Percentiles rank a stretch among this genome's conserved stretches.
These are phyloP conservation scores for Hypena proboscidalis DNA, from an alignment of 2,888 invertebrate genomes.

Conservation along the genomic window DNA sequence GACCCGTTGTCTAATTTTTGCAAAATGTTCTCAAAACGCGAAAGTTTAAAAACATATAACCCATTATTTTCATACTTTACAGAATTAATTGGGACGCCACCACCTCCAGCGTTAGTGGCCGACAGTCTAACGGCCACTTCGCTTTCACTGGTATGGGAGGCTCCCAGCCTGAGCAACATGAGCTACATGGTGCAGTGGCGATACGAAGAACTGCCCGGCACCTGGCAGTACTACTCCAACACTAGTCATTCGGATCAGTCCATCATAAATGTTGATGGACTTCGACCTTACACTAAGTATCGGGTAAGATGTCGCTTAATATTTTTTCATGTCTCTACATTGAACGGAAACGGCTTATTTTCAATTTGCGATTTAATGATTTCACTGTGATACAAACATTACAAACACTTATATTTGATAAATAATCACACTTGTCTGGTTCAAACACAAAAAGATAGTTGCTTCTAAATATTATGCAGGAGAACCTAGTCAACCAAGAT, in stretches of 20 bases:
- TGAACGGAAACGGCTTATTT: no score
- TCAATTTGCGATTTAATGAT: no score
- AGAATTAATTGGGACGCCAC: slow-evolving; percentile 89
- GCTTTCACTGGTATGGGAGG: slow-evolving; percentile 93
- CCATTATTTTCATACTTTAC: slow-evolving; percentile 12
- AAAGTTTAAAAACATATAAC: no score
- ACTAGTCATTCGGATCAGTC: slow-evolving; percentile 88
- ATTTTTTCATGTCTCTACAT: no score
- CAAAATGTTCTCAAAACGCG: no score
- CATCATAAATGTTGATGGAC: slow-evolving; percentile 89
- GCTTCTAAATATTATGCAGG: no score
- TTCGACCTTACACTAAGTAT: slow-evolving; percentile 95
- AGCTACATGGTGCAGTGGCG: slow-evolving; percentile 91
- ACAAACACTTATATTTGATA: no score
- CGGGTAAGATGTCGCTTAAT: slow-evolving; percentile 91
- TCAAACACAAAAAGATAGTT: no score
- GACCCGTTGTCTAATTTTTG: background rate
- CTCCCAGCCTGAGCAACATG: slow-evolving; percentile 80
- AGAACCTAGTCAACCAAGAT: no score
- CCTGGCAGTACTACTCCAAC: slow-evolving; percentile 94
- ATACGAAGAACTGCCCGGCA: slow-evolving; percentile 88
- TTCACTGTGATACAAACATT: no score
- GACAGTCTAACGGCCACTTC: slow-evolving; percentile 91
- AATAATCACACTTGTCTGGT: no score
- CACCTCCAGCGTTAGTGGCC: slow-evolving; percentile 91